Conservation (phyloP, 2,797 vertebrate genomes). For the Cyclopterus lumpus region DNA sequence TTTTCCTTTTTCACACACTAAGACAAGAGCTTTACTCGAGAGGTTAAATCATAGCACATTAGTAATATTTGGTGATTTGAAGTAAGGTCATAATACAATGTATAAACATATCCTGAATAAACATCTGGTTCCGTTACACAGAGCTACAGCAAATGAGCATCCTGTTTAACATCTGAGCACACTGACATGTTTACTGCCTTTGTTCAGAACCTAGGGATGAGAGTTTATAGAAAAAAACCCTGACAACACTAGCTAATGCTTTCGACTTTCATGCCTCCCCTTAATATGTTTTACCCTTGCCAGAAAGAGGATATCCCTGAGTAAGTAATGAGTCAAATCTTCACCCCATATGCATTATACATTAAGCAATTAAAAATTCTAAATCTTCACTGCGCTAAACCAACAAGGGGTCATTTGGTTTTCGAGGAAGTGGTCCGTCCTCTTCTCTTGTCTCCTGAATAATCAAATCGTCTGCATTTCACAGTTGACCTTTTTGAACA, state of each 20-base stretch:
- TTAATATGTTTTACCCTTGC: slow-evolving; percentile 19
- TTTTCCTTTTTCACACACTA: slow-evolving; percentile 1
- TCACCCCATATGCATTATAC: slow-evolving; percentile 59
- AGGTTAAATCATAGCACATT: not conserved
- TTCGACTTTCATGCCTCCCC: slow-evolving; percentile 28
- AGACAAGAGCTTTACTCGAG: not conserved
- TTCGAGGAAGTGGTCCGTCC: slow-evolving; percentile 5
- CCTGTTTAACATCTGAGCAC: slow-evolving; percentile 19
- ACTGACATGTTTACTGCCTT: slow-evolving; percentile 40
- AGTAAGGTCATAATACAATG: slow-evolving; percentile 11
- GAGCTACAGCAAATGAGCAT: slow-evolving; percentile 7
- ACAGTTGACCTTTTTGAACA: slow-evolving; percentile 8
- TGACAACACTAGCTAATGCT: slow-evolving; percentile 26
- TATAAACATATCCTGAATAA: slow-evolving; percentile 5
- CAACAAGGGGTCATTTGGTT: slow-evolving; percentile 38
- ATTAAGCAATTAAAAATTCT: slow-evolving; percentile 63
- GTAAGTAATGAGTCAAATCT: slow-evolving; percentile 51
- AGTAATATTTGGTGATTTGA: not conserved
- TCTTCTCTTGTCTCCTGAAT: slow-evolving; percentile 16
- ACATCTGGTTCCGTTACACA: slow-evolving; percentile 7
- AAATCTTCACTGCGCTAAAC: slow-evolving; percentile 53
- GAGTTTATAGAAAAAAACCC: slow-evolving; percentile 6
- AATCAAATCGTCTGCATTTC: slow-evolving; percentile 10
- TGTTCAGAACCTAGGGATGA: slow-evolving; percentile 26
- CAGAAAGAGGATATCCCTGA: slow-evolving; percentile 33